A percentile compares a stretch with the other conserved stretches of the same genome.
Conservation (phyloP, 2,113 vertebrate genomes). For the Pseudois nayaur region DNA sequence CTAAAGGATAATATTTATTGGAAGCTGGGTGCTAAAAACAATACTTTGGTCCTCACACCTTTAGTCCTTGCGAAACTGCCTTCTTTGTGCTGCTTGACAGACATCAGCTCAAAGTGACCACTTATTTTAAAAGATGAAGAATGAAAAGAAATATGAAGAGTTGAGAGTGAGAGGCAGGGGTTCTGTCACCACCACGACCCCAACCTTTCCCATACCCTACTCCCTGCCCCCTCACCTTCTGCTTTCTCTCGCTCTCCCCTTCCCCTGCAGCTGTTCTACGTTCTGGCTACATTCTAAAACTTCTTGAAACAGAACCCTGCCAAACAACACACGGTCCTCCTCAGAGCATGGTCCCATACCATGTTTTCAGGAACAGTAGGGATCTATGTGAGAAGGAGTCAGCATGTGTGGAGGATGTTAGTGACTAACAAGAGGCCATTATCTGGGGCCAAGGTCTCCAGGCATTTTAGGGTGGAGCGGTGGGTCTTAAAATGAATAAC, state of each 20-base stretch:
- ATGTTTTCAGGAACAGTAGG: background rate
- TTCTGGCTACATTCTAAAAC: background rate
- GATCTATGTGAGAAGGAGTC: background rate
- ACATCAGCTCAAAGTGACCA: background rate
- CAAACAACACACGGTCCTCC: background rate
- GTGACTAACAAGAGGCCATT: background rate
- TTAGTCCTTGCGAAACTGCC: background rate
- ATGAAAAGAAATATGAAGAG: background rate
- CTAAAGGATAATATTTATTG: background rate
- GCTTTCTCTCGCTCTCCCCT: accelerated
- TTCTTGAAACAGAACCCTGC: background rate
- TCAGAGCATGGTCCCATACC: background rate
- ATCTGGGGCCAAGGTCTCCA: background rate
- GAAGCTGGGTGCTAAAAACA: background rate
- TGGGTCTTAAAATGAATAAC: background rate
- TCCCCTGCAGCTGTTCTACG: background rate
- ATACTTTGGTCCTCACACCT: background rate
- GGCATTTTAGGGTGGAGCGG: background rate
- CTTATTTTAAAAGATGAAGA: background rate
- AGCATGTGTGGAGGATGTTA: background rate
- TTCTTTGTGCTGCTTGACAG: background rate
- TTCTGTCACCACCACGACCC: background rate
- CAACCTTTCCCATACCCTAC: background rate
- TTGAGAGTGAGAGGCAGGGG: background rate
- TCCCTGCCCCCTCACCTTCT: accelerated